phyloP scores from a whole-genome alignment of 2,888 invertebrate genomes.

The Byasa hedistus region DNA sequence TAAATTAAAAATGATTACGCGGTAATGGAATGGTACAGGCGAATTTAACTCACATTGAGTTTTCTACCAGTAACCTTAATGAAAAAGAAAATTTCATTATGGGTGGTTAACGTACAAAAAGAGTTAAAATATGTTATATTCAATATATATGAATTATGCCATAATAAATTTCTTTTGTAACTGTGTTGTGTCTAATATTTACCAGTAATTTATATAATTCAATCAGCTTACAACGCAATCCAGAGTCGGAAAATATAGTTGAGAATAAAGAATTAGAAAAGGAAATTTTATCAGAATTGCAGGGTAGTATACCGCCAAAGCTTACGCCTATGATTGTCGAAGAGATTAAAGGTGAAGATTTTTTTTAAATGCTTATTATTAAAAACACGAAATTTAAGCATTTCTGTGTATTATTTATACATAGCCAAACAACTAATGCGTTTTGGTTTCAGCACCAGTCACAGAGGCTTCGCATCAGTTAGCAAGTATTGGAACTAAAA shows the following conservation, averaged over 20 bases:
- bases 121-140: no score
- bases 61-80: no score
- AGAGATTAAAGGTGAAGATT: conserved; percentile 43
- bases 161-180: no score
- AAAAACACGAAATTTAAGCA: no score
- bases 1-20: no score
- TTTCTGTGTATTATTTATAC: no score
- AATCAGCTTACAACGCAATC: conserved; percentile 49
- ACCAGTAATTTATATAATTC: neutral
- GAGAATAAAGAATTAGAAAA: conserved; percentile 42
- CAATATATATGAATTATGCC: no score
- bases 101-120: no score
- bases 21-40: no score
- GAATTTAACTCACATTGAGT: no score
- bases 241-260: conserved; percentile 42
- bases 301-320: conserved; percentile 45
- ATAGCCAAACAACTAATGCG: neutral
- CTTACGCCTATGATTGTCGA: conserved; percentile 44
- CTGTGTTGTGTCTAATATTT: no score
- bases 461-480: conserved; percentile 53
- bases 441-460: conserved; percentile 47
- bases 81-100: no score
- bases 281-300: conserved; percentile 50
- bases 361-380: neutral
- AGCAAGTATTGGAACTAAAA: conserved; percentile 51